These are phyloP conservation scores for Carcharodon carcharias DNA, from an alignment of 2,797 vertebrate genomes.

Conservation along the genomic window DNA sequence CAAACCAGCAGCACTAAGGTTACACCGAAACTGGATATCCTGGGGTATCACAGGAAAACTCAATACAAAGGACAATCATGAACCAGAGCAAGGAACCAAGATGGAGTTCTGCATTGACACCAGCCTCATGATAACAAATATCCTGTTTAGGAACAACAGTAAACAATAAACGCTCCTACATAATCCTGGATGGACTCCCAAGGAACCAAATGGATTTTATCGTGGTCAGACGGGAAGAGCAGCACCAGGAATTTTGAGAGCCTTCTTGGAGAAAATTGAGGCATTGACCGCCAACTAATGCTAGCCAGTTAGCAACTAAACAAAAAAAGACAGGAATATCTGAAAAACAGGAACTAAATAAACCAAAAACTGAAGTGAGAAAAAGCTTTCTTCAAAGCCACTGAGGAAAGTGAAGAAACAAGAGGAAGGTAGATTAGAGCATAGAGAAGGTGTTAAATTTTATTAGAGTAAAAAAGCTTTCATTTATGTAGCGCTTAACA, in stretches of 20 bases:
- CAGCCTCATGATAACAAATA: background rate
- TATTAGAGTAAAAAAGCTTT: background rate
- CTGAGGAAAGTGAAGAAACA: background rate
- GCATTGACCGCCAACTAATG: background rate
- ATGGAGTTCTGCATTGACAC: too few relatives aligned
- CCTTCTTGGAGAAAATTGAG: background rate
- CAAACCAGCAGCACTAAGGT: background rate
- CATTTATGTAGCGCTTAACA: background rate
- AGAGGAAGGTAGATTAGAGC: background rate
- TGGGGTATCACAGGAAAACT: background rate
- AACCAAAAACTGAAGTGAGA: background rate
- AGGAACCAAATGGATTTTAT: background rate
- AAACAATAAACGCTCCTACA: background rate
- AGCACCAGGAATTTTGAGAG: background rate
- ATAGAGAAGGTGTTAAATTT: background rate
- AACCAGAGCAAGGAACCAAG: background rate
- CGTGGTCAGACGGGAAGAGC: background rate
- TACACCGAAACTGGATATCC: background rate
- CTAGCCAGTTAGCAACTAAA: background rate
- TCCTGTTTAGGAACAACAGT: background rate
- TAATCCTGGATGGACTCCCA: background rate
- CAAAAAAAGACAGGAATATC: background rate
- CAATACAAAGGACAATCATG: background rate
- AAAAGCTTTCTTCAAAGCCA: background rate
- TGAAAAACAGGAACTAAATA: background rate